Conservation (phyloP, 2,113 vertebrate species). For the Takifugu bimaculatus region DNA sequence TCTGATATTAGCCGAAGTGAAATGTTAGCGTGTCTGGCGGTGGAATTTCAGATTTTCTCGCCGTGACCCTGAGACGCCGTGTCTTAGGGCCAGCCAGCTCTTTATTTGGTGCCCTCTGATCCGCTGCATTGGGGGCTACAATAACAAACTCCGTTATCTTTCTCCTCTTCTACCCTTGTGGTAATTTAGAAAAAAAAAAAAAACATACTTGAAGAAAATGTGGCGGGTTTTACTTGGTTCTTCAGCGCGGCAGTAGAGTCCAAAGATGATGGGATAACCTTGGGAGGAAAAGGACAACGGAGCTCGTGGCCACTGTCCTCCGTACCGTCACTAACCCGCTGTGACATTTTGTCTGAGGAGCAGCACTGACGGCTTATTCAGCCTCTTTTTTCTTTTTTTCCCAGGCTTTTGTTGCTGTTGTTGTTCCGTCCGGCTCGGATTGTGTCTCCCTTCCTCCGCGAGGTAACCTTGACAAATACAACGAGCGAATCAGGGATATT, state of each 20-base stretch:
- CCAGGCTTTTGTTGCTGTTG: conserved; percentile 12
- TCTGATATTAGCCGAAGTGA: conserved; percentile 59
- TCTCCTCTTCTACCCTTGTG: conserved; percentile 3
- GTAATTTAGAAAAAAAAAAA: conserved; percentile 11
- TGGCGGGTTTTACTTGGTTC: conserved; percentile 35
- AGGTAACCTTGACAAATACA: conserved; percentile 53
- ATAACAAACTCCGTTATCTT: conserved; percentile 22
- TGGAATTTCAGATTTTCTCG: conserved; percentile 34
- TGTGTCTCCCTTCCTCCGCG: conserved; percentile 3
- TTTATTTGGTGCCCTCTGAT: conserved; percentile 43
- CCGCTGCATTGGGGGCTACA: conserved; percentile 22
- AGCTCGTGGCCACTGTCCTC: conserved; percentile 55
- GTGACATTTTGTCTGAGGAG: conserved; percentile 67
- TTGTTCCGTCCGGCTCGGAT: conserved; percentile 30
- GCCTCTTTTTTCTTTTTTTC: conserved; percentile 47
- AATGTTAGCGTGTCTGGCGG: conserved; percentile 47
- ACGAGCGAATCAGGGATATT: conserved; percentile 66
- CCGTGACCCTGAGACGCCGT: conserved; percentile 53
- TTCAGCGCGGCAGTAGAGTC: conserved; percentile 25
- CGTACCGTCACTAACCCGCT: conserved; percentile 61
- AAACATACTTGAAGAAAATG: conserved; percentile 5
- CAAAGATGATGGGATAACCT: conserved; percentile 68
- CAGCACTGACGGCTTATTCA: conserved; percentile 49
- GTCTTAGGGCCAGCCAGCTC: conserved; percentile 42
- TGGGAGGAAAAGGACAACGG: conserved; percentile 59